Conservation (phyloP, 2,113 vertebrate genomes). For the Piaya cayana region DNA sequence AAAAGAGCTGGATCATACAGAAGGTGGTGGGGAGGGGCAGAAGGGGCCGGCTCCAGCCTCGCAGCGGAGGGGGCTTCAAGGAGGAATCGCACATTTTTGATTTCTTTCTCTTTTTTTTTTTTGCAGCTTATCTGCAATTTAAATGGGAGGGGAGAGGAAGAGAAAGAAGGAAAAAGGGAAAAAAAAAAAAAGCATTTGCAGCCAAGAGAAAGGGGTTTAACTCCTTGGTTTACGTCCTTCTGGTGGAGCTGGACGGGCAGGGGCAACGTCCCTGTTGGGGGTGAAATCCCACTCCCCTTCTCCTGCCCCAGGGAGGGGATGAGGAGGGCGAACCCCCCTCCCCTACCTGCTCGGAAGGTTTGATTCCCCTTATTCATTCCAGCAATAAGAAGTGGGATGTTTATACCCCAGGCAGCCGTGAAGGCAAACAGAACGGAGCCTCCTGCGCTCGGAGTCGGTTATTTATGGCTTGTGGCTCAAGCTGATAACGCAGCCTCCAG, state of each 20-base stretch:
- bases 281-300: not conserved
- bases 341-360: not conserved
- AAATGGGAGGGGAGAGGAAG: not conserved
- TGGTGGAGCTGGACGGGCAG: not conserved
- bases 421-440: not conserved
- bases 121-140: constrained; percentile 47
- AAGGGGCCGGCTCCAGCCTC: not conserved
- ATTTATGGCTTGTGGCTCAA: constrained; percentile 53
- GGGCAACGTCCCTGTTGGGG: not conserved
- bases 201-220: constrained; percentile 5
- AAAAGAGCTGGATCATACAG: not conserved
- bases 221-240: not conserved
- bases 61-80: not conserved
- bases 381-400: not conserved
- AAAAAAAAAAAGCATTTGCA: not conserved
- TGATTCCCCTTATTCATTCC: not conserved
- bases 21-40: not conserved
- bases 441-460: not conserved
- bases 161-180: accelerated
- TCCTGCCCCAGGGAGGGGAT: not conserved
- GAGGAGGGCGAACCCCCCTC: not conserved
- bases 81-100: not conserved
- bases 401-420: not conserved
- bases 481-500: constrained; percentile 47
- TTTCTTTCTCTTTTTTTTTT: constrained; percentile 21